Evolutionary conservation across 2,113 vertebrate genomes (phyloP).

Genomic region (Numenius arquata): DNA sequence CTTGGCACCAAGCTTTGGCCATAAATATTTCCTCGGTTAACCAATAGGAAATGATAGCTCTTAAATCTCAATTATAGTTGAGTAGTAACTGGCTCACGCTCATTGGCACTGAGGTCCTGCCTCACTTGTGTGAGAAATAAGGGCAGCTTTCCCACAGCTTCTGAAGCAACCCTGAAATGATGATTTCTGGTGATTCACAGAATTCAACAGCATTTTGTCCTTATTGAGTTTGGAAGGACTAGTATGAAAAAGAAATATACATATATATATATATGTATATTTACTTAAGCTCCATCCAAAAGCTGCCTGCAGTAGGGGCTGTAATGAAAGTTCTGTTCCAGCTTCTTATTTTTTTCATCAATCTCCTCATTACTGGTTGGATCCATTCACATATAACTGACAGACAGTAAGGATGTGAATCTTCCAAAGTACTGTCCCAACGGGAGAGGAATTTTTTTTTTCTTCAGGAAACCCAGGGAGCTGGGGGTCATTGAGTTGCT

Average conservation of each 20-base stretch:
- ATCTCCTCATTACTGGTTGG: neutral
- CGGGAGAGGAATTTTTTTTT: neutral
- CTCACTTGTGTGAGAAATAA: neutral
- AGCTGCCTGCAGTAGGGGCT: neutral
- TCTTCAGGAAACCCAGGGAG: neutral
- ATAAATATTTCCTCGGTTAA: constrained; percentile 67
- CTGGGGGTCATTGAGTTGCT: neutral
- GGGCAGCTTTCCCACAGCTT: constrained; percentile 12
- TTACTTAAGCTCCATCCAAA: neutral
- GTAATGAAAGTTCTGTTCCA: neutral
- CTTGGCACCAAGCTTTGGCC: constrained; percentile 49
- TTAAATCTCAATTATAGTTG: constrained; percentile 58
- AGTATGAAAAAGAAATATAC: neutral
- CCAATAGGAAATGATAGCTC: constrained; percentile 55
- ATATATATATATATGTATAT: neutral
- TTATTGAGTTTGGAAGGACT: neutral
- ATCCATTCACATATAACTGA: neutral
- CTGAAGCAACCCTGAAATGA: neutral
- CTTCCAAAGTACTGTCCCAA: neutral
- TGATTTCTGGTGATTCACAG: neutral
- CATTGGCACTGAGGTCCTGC: constrained; percentile 2
- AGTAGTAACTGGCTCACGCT: constrained; percentile 44
- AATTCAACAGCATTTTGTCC: neutral
- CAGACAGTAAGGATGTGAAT: neutral
- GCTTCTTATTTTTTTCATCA: neutral